These are phyloP conservation scores for Branchellion lobata DNA, from an alignment of 2,888 invertebrate genomes.

Conservation along the genomic window DNA sequence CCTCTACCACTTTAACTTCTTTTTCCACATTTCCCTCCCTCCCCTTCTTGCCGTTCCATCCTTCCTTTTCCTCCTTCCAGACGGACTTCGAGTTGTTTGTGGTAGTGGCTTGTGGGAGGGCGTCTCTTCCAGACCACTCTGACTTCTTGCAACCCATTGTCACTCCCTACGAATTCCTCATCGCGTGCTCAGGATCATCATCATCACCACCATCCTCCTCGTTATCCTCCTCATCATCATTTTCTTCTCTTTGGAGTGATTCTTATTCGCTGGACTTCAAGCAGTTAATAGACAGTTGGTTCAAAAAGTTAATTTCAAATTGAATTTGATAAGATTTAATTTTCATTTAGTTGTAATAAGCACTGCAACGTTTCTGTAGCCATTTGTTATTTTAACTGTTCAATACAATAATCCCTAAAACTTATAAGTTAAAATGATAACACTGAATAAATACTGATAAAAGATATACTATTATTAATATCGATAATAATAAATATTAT, in stretches of 20 bases:
- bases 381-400: too few relatives aligned
- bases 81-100: slow-evolving; percentile 1
- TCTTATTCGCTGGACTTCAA: background rate
- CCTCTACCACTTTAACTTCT: background rate
- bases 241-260: background rate
- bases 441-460: too few relatives aligned
- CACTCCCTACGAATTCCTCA: slow-evolving; percentile 87
- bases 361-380: too few relatives aligned
- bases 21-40: too few relatives aligned
- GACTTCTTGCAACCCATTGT: slow-evolving; percentile 88
- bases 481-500: background rate
- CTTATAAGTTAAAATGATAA: too few relatives aligned
- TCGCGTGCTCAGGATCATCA: slow-evolving; percentile 68
- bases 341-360: too few relatives aligned
- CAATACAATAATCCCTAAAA: too few relatives aligned
- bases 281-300: background rate
- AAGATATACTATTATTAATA: background rate
- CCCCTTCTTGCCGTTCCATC: too few relatives aligned
- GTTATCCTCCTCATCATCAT: slow-evolving; percentile 67
- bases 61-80: too few relatives aligned
- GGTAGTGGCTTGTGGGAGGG: slow-evolving; percentile 80
- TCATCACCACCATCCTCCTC: slow-evolving; percentile 74
- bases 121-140: slow-evolving; percentile 58
- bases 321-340: too few relatives aligned
- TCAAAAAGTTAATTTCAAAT: too few relatives aligned